Base-by-base conservation (phyloP, 2,888 invertebrate species). In the Pandemis heparana region DNA sequence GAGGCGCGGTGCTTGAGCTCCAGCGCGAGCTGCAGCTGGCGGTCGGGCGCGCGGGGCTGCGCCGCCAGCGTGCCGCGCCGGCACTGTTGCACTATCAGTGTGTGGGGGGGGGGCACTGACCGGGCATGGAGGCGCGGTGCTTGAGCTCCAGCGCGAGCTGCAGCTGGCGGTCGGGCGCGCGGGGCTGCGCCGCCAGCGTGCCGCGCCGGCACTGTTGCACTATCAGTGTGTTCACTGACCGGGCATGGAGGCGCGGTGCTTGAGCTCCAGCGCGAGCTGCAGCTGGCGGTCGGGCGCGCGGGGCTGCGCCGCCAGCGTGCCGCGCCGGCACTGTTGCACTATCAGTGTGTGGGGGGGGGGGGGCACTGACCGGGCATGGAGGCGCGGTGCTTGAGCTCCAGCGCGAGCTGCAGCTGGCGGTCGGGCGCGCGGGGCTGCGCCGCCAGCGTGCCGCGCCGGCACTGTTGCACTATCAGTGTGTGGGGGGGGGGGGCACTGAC, bases 221-320 rank as follows among this genome's bases (percentile, higher is more conserved):
- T n/a, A n/a, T n/a, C n/a, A n/a, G n/a, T n/a, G n/a, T n/a, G n/a
- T n/a, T n/a, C 12, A 71, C 75, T 65, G 16, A 81, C 83, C 80
- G 8, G 83, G 80, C 79, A 80, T 78, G 59, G 83, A 82, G 71
- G 79, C 77, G 38, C 82, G 76, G 48, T 80, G 79, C 10, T 76
- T 74, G 72, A 79, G 39, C 79, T 85, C 87, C 2, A 87, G 77
- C 53, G 82, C 82, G 1, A 82, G 83, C 67, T 77, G 83, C 76
- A 84, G 73, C 48, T 74, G 78, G 66, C 76, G 78, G 71, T 77
- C 79, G 65, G 71, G 75, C 77, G 79, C 60, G 48, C 65, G 68
- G 53, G 62, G 56, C 53, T 70, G 60, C 74, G 70, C 66, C 38
- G 64, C 70, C 70, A 70, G 65, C 14, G 76, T 76, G 64, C 80